phyloP scores from a whole-genome alignment of 1,140 invertebrate genomes.

The Drosophila leontia region DNA sequence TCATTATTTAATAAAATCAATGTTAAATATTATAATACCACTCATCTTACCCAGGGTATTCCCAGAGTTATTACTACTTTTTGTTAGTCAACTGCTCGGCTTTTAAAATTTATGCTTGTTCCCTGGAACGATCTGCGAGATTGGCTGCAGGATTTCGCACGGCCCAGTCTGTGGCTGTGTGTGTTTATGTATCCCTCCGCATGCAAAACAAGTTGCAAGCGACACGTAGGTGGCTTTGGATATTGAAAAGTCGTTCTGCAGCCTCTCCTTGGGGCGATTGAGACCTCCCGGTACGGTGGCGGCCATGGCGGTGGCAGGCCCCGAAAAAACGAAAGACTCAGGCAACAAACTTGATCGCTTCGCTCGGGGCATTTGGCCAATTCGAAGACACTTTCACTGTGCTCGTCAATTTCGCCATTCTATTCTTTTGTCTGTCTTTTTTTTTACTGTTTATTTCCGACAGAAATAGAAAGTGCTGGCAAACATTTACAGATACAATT shows the following conservation, averaged over 20 bases:
- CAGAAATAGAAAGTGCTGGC: conserved; percentile 72
- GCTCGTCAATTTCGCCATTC: conserved; percentile 59
- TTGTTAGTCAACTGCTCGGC: conserved; percentile 24
- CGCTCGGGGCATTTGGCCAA: conserved; percentile 23
- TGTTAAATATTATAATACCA: neutral
- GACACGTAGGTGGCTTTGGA: conserved; percentile 61
- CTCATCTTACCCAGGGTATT: neutral
- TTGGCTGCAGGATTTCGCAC: conserved; percentile 28
- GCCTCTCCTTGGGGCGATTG: conserved; percentile 52
- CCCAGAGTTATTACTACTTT: conserved; percentile 16
- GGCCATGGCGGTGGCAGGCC: conserved; percentile 25
- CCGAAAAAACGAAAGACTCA: conserved; percentile 64
- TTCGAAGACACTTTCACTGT: conserved; percentile 69
- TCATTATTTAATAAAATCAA: neutral
- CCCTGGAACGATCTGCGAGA: conserved; percentile 29
- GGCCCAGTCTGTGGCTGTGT: conserved; percentile 10
- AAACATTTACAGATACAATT: conserved; percentile 42
- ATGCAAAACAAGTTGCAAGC: conserved; percentile 66
- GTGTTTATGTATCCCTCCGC: conserved; percentile 26
- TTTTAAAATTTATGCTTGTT: conserved; percentile 38
- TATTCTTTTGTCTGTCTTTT: conserved; percentile 69
- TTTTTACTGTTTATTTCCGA: conserved; percentile 14
- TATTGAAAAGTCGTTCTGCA: conserved; percentile 72
- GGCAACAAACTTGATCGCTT: conserved; percentile 49
- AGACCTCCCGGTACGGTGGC: conserved; percentile 37